A percentile compares a stretch with the other conserved stretches of the same genome.
phyloP scores from a whole-genome alignment of 2,797 vertebrate genomes.

The Lemur catta region DNA sequence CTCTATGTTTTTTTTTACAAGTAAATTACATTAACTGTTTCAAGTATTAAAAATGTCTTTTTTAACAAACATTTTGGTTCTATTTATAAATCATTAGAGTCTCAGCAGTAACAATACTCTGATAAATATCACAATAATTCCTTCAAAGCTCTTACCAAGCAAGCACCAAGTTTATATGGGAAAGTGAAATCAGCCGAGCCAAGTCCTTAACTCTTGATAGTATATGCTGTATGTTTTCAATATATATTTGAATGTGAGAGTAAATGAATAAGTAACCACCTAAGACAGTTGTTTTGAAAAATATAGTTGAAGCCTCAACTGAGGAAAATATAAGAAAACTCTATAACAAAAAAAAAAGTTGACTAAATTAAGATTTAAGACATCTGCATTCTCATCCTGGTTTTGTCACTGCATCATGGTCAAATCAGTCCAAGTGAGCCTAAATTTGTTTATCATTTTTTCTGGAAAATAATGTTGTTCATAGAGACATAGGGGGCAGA shows the following conservation, averaged over 20 bases:
- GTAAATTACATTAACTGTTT: background rate
- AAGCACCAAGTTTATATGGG: background rate
- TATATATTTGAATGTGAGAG: background rate
- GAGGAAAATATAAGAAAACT: constrained; percentile 23
- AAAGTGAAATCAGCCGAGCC: background rate
- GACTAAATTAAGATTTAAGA: background rate
- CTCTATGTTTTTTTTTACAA: background rate
- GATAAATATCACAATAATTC: background rate
- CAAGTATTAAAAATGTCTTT: background rate
- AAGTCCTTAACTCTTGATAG: background rate
- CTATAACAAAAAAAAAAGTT: constrained; percentile 20
- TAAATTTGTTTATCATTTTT: background rate
- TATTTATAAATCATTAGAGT: background rate
- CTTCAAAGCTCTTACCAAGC: background rate
- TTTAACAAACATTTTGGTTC: constrained; percentile 28
- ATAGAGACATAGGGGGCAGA: background rate
- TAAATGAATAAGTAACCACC: background rate
- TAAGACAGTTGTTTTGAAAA: background rate
- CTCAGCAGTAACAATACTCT: background rate
- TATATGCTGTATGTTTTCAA: background rate
- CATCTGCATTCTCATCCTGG: background rate
- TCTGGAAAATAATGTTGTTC: background rate
- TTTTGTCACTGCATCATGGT: background rate
- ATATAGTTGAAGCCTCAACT: background rate
- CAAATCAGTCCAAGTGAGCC: background rate